A percentile compares a stretch with the other conserved stretches of the same genome.
Conservation (phyloP, 2,797 vertebrate species). For the Sebastes trivittatus region DNA sequence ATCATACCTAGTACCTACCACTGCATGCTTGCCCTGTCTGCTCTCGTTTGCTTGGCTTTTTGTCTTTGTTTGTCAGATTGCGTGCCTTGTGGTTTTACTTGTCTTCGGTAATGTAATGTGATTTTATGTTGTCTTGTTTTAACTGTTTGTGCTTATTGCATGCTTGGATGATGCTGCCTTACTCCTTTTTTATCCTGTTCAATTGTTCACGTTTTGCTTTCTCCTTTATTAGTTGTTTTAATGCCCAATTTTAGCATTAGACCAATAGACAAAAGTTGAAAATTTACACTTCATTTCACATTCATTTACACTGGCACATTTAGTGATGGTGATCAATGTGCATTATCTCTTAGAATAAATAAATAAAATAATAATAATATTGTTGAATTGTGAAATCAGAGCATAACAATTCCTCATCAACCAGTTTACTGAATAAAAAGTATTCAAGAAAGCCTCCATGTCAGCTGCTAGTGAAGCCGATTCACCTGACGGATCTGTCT, state of each 20-base stretch:
- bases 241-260: neutral
- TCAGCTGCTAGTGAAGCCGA: constrained; percentile 3
- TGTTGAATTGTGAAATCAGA: neutral
- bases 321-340: neutral
- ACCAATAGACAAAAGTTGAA: neutral
- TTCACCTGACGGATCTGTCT: neutral
- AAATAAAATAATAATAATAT: neutral
- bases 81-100: neutral
- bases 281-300: neutral
- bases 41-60: neutral
- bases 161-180: neutral
- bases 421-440: neutral
- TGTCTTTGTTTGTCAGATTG: neutral
- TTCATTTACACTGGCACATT: neutral
- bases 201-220: neutral
- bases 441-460: neutral
- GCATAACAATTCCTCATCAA: neutral
- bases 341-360: neutral
- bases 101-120: neutral
- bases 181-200: neutral
- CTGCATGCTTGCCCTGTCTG: neutral
- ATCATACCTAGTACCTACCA: neutral
- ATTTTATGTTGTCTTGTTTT: neutral
- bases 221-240: neutral
- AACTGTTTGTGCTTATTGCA: neutral